A percentile compares a stretch with the other conserved stretches of the same genome.
Evolutionary conservation across 2,113 vertebrate genomes (phyloP).

Genomic region (Gallinago paraguaiae): DNA sequence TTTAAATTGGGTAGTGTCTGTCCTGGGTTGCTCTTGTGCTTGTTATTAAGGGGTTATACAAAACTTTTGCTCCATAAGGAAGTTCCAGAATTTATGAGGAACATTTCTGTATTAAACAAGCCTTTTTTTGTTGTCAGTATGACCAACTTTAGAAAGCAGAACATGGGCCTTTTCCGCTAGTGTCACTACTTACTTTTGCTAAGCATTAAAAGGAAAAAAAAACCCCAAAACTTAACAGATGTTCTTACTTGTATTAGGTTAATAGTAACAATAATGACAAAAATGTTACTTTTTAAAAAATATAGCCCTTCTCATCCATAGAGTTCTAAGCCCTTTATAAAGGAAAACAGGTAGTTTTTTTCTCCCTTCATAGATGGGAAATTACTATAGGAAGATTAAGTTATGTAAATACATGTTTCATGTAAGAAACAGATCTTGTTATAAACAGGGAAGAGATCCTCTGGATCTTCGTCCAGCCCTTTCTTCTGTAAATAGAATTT

Average conservation of each 20-base stretch:
- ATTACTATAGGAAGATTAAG: neutral
- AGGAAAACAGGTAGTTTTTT: neutral
- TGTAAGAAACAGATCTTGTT: neutral
- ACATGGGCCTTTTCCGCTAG: neutral
- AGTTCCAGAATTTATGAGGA: neutral
- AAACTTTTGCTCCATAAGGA: neutral
- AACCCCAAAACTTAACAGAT: neutral
- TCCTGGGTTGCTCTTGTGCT: neutral
- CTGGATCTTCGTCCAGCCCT: neutral
- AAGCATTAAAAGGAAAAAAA: neutral
- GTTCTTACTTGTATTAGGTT: neutral
- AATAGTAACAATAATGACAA: neutral
- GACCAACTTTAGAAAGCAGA: neutral
- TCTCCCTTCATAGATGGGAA: neutral
- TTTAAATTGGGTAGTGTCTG: neutral
- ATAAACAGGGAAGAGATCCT: neutral
- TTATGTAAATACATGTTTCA: neutral
- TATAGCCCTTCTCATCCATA: neutral
- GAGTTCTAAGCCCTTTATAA: neutral
- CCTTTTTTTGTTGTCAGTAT: neutral
- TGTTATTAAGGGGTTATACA: neutral
- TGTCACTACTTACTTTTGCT: neutral
- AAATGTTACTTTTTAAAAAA: neutral
- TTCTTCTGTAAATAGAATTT: conserved; percentile 43
- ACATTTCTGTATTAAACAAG: neutral